Evolutionary conservation across 2,113 vertebrate genomes (phyloP).

Genomic region (Urocynchramus pylzowi): DNA sequence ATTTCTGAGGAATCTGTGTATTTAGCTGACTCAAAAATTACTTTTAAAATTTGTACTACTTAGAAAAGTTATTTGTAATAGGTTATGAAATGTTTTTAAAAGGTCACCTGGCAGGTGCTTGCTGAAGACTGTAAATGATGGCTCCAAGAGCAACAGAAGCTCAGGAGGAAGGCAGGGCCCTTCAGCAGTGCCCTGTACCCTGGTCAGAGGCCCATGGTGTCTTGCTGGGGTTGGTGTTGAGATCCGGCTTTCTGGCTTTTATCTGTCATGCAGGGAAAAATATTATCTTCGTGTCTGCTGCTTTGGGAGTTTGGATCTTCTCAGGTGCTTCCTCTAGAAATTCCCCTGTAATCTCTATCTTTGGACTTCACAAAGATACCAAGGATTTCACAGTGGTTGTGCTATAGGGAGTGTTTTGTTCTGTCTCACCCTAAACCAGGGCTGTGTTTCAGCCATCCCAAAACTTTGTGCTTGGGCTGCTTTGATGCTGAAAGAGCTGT

Average conservation of each 20-base stretch:
- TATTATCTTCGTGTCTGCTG: neutral
- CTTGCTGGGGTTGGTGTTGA: neutral
- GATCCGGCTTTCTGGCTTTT: neutral
- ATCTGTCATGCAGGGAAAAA: fast-evolving
- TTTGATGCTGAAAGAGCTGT: neutral
- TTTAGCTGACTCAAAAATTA: neutral
- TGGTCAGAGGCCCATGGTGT: neutral
- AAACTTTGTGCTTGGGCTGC: neutral
- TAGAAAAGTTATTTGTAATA: neutral
- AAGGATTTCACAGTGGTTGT: neutral
- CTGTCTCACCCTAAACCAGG: fast-evolving
- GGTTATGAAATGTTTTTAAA: neutral
- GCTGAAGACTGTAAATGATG: neutral
- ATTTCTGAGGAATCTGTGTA: neutral
- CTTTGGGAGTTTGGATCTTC: neutral
- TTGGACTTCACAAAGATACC: neutral
- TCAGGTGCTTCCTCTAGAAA: neutral
- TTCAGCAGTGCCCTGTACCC: neutral
- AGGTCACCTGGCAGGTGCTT: neutral
- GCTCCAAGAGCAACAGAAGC: neutral
- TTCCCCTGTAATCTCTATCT: neutral
- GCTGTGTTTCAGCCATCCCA: neutral
- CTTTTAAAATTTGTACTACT: neutral
- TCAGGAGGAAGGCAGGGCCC: neutral
- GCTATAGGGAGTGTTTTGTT: neutral